phyloP scores from a whole-genome alignment of 2,113 vertebrate genomes.

The Sisor rabdophorus region DNA sequence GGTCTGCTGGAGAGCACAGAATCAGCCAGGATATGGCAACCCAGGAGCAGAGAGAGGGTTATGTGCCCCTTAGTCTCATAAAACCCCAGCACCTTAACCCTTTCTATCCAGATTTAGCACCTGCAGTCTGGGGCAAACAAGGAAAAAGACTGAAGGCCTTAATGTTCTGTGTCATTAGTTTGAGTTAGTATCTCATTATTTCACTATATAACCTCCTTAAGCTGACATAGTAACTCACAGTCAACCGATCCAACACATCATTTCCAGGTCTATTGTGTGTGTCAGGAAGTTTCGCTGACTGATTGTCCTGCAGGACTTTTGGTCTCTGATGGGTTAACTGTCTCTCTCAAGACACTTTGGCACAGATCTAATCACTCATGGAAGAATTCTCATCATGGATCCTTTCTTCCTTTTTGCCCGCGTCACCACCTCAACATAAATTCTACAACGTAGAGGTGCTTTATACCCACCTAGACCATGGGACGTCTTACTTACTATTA shows the following conservation, averaged over 20 bases:
- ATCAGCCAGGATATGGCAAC: too few species aligned
- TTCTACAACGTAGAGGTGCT: background rate
- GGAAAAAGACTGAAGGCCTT: too few species aligned
- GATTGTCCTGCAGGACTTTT: background rate
- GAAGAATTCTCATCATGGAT: background rate
- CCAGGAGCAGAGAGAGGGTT: too few species aligned
- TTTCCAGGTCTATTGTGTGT: too few species aligned
- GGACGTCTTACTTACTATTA: too few species aligned
- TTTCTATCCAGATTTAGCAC: too few species aligned
- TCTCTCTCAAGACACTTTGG: background rate
- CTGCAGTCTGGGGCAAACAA: too few species aligned
- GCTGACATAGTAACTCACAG: background rate
- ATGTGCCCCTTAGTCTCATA: too few species aligned
- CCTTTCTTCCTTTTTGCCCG: too few species aligned
- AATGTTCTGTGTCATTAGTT: background rate
- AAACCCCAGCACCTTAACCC: too few species aligned
- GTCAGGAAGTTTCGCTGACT: background rate
- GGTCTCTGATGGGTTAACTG: background rate
- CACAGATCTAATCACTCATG: background rate
- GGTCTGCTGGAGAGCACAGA: too few species aligned
- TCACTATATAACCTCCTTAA: background rate
- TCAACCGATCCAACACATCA: too few species aligned
- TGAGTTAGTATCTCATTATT: background rate
- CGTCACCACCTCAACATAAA: background rate
- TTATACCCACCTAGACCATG: background rate